Conservation (phyloP, 23 tunicate species). For the Trididemnum clinides region DNA sequence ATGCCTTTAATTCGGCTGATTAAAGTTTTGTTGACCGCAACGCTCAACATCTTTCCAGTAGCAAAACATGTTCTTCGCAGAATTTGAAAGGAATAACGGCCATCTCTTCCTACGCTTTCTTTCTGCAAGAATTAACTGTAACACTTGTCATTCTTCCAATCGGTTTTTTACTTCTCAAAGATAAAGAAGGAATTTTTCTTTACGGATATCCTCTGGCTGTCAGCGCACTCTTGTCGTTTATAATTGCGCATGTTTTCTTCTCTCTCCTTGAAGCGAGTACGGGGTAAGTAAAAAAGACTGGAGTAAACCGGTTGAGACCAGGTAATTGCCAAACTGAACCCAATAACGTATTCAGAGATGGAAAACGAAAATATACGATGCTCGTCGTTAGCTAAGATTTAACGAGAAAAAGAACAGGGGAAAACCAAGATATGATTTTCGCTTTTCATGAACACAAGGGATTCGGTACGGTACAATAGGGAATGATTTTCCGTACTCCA, state of each 20-base stretch:
- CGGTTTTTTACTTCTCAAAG: slow-evolving; percentile 72
- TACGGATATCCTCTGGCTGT: slow-evolving; percentile 83
- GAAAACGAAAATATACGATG: too few species aligned
- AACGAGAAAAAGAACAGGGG: too few species aligned
- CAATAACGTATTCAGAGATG: too few species aligned
- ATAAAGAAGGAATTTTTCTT: slow-evolving; percentile 77
- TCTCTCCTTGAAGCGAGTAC: slow-evolving; percentile 68
- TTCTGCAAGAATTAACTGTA: slow-evolving; percentile 73
- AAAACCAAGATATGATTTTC: too few species aligned
- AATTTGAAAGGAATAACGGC: slow-evolving; percentile 61
- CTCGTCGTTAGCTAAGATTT: too few species aligned
- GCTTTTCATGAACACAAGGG: too few species aligned
- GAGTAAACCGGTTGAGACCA: too few species aligned
- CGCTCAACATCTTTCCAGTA: not conserved
- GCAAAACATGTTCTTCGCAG: slow-evolving; percentile 30
- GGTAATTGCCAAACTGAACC: too few species aligned
- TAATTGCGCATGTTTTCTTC: slow-evolving; percentile 69
- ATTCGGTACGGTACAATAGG: too few species aligned
- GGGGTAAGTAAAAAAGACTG: too few species aligned
- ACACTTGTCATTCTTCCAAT: slow-evolving; percentile 58
- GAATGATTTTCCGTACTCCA: too few species aligned
- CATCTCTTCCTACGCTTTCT: slow-evolving; percentile 67
- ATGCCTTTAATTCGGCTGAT: too few species aligned
- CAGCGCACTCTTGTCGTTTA: slow-evolving; percentile 51
- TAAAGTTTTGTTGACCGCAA: not conserved